Evolutionary conservation across 2,113 vertebrate species (phyloP).

Genomic region (Diphyllodes magnificus): DNA sequence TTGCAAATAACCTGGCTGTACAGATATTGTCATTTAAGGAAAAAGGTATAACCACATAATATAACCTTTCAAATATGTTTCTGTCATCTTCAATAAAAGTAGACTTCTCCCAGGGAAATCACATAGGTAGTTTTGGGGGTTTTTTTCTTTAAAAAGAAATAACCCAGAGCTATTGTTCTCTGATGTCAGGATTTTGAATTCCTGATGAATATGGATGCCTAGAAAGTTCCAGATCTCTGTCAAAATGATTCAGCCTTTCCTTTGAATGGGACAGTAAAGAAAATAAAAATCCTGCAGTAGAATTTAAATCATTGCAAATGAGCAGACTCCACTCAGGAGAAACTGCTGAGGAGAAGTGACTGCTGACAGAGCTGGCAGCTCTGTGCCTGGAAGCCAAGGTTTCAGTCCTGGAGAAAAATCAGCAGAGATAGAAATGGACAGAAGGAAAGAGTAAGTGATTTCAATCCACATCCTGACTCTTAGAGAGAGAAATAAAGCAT

Average conservation of each 20-base stretch:
- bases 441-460: neutral
- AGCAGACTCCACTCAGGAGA: neutral
- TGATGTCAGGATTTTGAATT: constrained; percentile 26
- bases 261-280: constrained; percentile 8
- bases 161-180: neutral
- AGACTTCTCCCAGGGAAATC: neutral
- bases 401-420: constrained; percentile 20
- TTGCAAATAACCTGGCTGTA: neutral
- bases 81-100: neutral
- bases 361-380: constrained; percentile 47
- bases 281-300: constrained; percentile 36
- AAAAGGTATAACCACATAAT: neutral
- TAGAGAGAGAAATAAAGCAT: neutral
- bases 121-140: neutral
- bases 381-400: neutral
- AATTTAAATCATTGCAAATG: constrained; percentile 54
- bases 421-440: neutral
- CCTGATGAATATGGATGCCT: constrained; percentile 31
- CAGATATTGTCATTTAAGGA: neutral
- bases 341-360: constrained; percentile 20
- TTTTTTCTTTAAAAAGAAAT: constrained; percentile 28
- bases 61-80: neutral
- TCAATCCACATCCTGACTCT: neutral
- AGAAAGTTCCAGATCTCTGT: constrained; percentile 56
- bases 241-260: constrained; percentile 38